Conservation (phyloP, 1,140 invertebrate species). For the Aporrectodea caliginosa region DNA sequence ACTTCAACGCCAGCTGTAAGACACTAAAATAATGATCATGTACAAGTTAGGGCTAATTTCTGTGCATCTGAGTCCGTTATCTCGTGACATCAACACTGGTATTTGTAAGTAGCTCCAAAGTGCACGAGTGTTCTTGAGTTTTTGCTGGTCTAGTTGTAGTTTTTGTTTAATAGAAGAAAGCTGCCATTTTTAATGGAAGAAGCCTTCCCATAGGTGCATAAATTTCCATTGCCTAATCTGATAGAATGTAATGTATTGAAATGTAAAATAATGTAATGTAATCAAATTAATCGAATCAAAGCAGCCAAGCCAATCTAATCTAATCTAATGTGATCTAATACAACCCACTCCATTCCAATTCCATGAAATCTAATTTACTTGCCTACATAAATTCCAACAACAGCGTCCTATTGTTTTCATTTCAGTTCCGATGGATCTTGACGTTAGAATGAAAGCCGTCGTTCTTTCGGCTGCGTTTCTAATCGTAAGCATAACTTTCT, state of each 20-base stretch:
- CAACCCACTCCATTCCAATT: no score
- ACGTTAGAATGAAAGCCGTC: slow-evolving; percentile 33
- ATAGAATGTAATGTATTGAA: neutral
- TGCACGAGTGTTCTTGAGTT: neutral
- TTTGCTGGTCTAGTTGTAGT: neutral
- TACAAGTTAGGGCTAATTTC: no score
- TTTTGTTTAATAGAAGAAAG: no score
- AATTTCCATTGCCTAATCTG: no score
- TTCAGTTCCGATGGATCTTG: slow-evolving; percentile 34
- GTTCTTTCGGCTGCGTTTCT: slow-evolving; percentile 32
- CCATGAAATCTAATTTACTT: no score
- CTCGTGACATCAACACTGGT: no score
- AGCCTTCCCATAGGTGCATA: no score
- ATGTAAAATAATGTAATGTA: neutral
- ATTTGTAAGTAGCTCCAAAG: neutral
- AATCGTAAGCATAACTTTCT: no score
- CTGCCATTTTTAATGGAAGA: neutral
- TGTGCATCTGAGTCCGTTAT: no score
- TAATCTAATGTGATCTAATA: no score
- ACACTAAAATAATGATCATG: no score
- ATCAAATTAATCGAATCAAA: neutral
- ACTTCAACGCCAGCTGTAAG: slow-evolving; percentile 42
- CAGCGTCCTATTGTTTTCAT: neutral
- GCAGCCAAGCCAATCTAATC: no score
- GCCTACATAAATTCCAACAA: neutral